These are phyloP conservation scores for Dichetophora obliterata DNA, from an alignment of 2,888 invertebrate genomes.

Conservation along the genomic window DNA sequence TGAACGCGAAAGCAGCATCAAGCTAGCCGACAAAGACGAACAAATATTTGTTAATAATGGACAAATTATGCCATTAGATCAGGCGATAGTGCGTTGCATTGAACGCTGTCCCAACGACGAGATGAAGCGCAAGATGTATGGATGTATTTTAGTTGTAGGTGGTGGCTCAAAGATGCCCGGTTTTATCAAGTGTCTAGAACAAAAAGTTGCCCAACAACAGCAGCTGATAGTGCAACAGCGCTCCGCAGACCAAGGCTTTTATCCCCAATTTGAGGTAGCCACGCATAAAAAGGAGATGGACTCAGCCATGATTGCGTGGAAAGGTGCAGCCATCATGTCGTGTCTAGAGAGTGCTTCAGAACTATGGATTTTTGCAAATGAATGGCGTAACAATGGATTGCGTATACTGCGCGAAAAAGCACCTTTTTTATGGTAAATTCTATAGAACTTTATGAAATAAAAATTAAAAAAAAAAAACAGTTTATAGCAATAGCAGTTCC, in stretches of 20 bases:
- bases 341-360: conserved; percentile 94
- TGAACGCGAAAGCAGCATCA: conserved; percentile 61
- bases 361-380: conserved; percentile 87
- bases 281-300: conserved; percentile 93
- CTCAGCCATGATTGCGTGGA: conserved; percentile 91
- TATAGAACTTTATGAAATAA: too few relatives aligned
- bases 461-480: neutral
- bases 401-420: conserved; percentile 90
- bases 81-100: conserved; percentile 91
- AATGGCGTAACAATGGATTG: conserved; percentile 90
- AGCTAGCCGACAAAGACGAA: conserved; percentile 74
- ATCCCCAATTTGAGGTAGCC: conserved; percentile 87
- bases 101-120: conserved; percentile 92
- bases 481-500: neutral
- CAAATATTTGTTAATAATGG: conserved; percentile 77
- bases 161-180: conserved; percentile 91
- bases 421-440: conserved; percentile 85
- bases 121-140: conserved; percentile 93
- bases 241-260: conserved; percentile 69
- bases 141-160: conserved; percentile 90
- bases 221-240: conserved; percentile 72
- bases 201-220: conserved; percentile 85
- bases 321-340: conserved; percentile 93
- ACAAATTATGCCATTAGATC: conserved; percentile 88
- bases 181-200: conserved; percentile 88